Evolutionary conservation across 1,140 invertebrate species (phyloP), one percentile per base, ranked within the genome.

Genomic region (Drosophila punjabiensis): DNA sequence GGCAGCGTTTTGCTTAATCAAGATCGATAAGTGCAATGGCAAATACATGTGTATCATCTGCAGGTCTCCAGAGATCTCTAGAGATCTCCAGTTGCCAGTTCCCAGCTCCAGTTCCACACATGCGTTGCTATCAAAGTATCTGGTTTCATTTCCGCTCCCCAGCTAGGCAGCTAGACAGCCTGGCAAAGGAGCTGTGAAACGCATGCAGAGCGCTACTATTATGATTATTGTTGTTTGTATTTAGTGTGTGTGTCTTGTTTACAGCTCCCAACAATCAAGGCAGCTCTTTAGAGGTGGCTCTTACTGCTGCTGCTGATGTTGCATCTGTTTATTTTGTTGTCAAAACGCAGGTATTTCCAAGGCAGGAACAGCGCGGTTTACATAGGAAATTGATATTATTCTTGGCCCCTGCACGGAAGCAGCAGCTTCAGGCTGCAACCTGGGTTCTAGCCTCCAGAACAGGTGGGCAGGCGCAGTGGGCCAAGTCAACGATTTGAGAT

Each of bases 81-180:
- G 30, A 50, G 62, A 20, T 64, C 32, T 35, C 45, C 43, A 33
- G 50, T 53, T 53, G 8, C 35, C 24, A 28, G 47, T 8, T 50
- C 35, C 67, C 70, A 61, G 70, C 53, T 52, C 47, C 55, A 58
- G 55, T 58, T 58, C 55, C 55, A 58, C 55, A 75, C 48, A 79
- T 80, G 68, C 81, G 76, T 74, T 63, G 61, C 69, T 88, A 89
- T 82, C 82, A 90, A 91, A 90, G 86, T 90, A 92, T 92, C 89
- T 92, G 85, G 89, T 92, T 92, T 92, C 89, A 92, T 92, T 92
- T 92, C 89, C 89, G 89, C 76, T 92, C 86, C 77, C 71, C 28
- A 32, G 30, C 68, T 32, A 37, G 50, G 24, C 47, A 28, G 30
- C 68, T 32, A 37, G 50, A 14, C 47, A 28, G 47, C 24, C 30